A percentile compares a stretch with the other conserved stretches of the same genome.
Conservation (phyloP, 2,113 vertebrate species). For the Suricata suricatta region DNA sequence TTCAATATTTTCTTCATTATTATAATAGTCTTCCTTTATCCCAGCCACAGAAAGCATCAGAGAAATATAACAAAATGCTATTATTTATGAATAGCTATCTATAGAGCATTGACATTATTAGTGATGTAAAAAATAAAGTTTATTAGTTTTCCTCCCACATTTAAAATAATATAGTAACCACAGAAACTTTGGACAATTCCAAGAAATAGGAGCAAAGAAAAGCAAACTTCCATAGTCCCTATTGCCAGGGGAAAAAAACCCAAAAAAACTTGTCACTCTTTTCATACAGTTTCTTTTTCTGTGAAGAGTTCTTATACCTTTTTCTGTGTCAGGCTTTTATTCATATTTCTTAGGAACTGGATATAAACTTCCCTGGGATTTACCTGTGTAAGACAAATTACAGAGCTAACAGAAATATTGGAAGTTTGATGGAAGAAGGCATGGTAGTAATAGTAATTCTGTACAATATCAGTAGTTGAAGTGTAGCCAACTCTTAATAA, state of each 20-base stretch:
- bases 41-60: background rate
- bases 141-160: background rate
- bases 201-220: background rate
- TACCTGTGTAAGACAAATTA: slow-evolving; percentile 63
- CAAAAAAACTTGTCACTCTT: background rate
- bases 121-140: slow-evolving; percentile 8
- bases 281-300: background rate
- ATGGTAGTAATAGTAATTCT: slow-evolving; percentile 19
- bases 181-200: slow-evolving; percentile 12
- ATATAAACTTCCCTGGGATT: slow-evolving; percentile 37
- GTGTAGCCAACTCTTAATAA: slow-evolving; percentile 43
- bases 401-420: slow-evolving; percentile 43
- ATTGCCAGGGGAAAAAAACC: background rate
- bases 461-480: background rate
- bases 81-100: background rate
- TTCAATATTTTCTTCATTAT: slow-evolving; percentile 10
- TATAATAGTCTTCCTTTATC: background rate
- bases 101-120: background rate
- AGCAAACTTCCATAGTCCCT: background rate
- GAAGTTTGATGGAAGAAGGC: background rate
- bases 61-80: background rate
- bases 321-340: background rate
- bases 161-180: background rate
- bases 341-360: background rate
- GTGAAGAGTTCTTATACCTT: background rate